Base-by-base conservation (phyloP, 1,140 invertebrate genomes). In the Cyphomyrmex costatus region DNA sequence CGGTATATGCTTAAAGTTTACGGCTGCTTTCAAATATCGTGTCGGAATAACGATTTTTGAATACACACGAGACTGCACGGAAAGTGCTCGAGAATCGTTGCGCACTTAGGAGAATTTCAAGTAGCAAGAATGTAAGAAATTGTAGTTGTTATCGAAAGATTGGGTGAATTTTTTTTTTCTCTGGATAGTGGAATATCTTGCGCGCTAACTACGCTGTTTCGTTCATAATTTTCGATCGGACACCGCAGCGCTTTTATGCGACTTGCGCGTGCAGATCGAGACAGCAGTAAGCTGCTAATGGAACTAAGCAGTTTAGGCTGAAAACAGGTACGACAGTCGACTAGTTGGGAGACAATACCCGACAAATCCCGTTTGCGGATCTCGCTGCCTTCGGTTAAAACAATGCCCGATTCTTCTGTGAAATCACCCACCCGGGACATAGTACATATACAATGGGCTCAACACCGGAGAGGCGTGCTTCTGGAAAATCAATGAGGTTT, bases 321-420 rank as follows among this genome's bases (percentile, higher is more conserved):
- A 80, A 88, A 90, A 86, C 82, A 86, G 53, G 63, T n/a, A 56
- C 46, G 51, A 51, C 68, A 80, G 63, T 85, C 71, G 89, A 85
- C 88, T 85, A 82, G 76, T 90, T 90, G 65, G 51, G 60, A 80
- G 86, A 90, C 89, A 90, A 90, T 90, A 66, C 42, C 58, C 89
- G 70, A 88, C 89, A 90, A 90, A 90, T 88, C 89, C 89, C 88
- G 71, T 90, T 90, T 82, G 77, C 88, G 80, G 58, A n/a, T 60
- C 77, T 74, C 63, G 10, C 46, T 56, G 46, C 66, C 89, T 87
- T 89, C 36, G 42, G 88, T 61, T 86, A 73, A 90, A 90, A 90
- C 89, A 90, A 90, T 90, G 89, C 89, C 27, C 86, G 89, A 90
- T 90, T 90, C 89, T 90, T 90, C 86, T 86, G 58, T 88, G 65